Base-by-base conservation (phyloP, 2,113 vertebrate genomes). In the Pseudorasbora parva region DNA sequence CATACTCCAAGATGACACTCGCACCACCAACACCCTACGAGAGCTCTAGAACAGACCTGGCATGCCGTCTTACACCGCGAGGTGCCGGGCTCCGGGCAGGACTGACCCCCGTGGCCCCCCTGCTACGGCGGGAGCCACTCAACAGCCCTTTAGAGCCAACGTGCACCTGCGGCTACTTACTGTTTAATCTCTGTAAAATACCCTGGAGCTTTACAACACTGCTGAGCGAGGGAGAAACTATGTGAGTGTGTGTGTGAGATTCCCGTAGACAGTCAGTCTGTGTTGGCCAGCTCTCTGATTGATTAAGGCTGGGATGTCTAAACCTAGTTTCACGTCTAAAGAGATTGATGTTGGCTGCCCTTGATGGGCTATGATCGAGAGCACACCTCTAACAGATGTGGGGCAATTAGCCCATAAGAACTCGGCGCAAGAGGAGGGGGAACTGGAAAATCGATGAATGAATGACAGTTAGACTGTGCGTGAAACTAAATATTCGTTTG, bases 141-240 rank as follows among this genome's bases (percentile, higher is more conserved):
- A 84, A 56, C 79, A 45, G 68, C 79, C 51, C 43, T 84, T 82
- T 84, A 84, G 78, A 82, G 79, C 30, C 82, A 60, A 81, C 72
- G 33, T 56, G 69, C 62, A 81, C 83, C 87, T 85, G 80, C 51
- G 73, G 64, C 79, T 68, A 64, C 60, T 80, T 83, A 73, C 56
- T 66, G 59, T 78, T 82, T 86, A 87, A 88, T 85, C 80, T 77
- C 76, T 71, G 85, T 83, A 85, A 88, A 88, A 88, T 85, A 62
- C 85, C 83, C 83, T 76, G 54, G 77, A 85, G 87, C 84, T 83
- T 85, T 72, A 77, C 66, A 59, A 62, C 71, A 27, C 73, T 83
- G 87, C 83, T 74, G 60, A 82, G 43, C 47, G 19, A 49, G 51
- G 81, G 14, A 78, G 79, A 84, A 85, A 56, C 10, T 45, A 49